Conservation (phyloP, 2,888 invertebrate genomes). For the Ormyrus nitidulus region DNA sequence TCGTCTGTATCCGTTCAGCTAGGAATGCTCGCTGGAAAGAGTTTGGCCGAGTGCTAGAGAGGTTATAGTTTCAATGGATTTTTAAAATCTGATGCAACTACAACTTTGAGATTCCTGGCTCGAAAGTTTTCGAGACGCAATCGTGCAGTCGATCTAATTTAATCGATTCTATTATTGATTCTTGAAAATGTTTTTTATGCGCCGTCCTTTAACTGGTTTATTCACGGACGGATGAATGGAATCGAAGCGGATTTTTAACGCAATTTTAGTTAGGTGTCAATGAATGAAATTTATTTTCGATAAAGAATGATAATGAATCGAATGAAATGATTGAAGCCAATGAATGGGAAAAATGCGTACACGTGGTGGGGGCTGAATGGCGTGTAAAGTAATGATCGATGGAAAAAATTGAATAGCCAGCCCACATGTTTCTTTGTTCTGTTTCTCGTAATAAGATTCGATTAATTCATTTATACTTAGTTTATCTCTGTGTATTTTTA, state of each 20-base stretch:
- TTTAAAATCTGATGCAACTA: not conserved
- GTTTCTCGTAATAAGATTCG: conserved; percentile 40
- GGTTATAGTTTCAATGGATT: not conserved
- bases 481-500: conserved; percentile 26
- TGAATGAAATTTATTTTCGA: conserved; percentile 21
- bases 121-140: no score
- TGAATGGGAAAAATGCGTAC: conserved; percentile 23
- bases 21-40: not conserved
- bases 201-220: not conserved
- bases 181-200: not conserved
- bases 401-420: conserved; percentile 45
- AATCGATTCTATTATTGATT: conserved; percentile 19
- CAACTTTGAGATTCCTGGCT: no score
- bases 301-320: conserved; percentile 41
- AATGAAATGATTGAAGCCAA: conserved; percentile 38
- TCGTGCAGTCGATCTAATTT: not conserved
- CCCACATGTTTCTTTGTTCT: conserved; percentile 48
- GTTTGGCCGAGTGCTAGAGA: not conserved
- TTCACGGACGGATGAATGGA: conserved; percentile 6
- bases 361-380: conserved; percentile 35
- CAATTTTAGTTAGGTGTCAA: conserved; percentile 25
- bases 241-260: conserved; percentile 31
- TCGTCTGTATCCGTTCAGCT: conserved; percentile 32
- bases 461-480: conserved; percentile 26
- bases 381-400: conserved; percentile 33